These are phyloP conservation scores for Poecilia wingei DNA, from an alignment of 2,797 vertebrate genomes.

Conservation along the genomic window DNA sequence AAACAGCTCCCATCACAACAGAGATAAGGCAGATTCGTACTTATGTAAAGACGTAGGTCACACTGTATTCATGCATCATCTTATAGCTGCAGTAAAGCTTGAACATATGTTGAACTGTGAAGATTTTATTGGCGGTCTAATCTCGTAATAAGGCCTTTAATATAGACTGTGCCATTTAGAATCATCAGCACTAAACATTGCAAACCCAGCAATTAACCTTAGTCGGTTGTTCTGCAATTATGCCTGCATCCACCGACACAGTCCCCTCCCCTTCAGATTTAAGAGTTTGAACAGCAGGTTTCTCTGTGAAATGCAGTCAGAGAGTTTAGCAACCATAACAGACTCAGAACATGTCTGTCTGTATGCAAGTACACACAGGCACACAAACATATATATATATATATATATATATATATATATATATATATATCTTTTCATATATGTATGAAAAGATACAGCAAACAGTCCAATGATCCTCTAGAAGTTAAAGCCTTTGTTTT, in stretches of 20 bases:
- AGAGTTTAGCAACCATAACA: slow-evolving; percentile 18
- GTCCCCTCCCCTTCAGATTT: slow-evolving; percentile 23
- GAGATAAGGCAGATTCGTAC: background rate
- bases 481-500: background rate
- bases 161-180: slow-evolving; percentile 50
- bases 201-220: slow-evolving; percentile 69
- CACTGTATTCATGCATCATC: background rate
- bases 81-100: background rate
- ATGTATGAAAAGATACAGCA: too few species aligned
- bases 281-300: slow-evolving; percentile 53
- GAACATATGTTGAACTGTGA: background rate
- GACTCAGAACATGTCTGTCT: too few species aligned
- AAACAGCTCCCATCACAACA: background rate
- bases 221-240: slow-evolving; percentile 53
- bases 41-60: slow-evolving; percentile 13
- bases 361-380: background rate
- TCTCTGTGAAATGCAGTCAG: slow-evolving; percentile 39
- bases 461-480: background rate
- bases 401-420: background rate
- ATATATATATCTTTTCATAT: too few species aligned
- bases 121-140: slow-evolving; percentile 46
- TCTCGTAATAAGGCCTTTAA: slow-evolving; percentile 58
- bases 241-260: slow-evolving; percentile 46
- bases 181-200: slow-evolving; percentile 41
- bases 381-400: background rate